Evolutionary conservation across 2,113 vertebrate genomes (phyloP).

Genomic region (Lasiurus cinereus): DNA sequence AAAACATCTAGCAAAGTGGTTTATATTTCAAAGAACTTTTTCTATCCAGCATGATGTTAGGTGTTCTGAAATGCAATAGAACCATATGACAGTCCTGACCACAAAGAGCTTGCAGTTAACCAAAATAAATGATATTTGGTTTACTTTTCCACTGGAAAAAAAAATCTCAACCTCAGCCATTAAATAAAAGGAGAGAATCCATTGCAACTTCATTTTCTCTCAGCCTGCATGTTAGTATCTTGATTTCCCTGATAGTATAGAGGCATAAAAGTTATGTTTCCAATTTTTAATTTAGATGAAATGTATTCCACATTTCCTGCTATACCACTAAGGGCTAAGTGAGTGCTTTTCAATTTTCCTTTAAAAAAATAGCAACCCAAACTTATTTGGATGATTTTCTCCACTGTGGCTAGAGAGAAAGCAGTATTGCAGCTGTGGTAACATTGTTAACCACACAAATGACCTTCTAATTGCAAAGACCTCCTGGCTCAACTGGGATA

Average conservation of each 20-base stretch:
- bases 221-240: slow-evolving; percentile 78
- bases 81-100: neutral
- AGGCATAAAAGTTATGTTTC: slow-evolving; percentile 80
- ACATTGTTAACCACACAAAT: slow-evolving; percentile 77
- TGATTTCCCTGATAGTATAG: slow-evolving; percentile 78
- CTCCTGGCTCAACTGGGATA: slow-evolving; percentile 73
- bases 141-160: slow-evolving; percentile 36
- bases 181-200: slow-evolving; percentile 73
- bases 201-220: slow-evolving; percentile 78
- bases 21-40: neutral
- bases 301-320: slow-evolving; percentile 74
- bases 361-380: slow-evolving; percentile 69
- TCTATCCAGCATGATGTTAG: neutral
- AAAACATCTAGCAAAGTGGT: neutral
- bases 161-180: slow-evolving; percentile 11
- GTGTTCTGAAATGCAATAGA: neutral
- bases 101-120: slow-evolving; percentile 1
- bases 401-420: slow-evolving; percentile 61
- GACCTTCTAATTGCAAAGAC: slow-evolving; percentile 78
- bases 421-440: neutral
- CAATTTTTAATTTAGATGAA: slow-evolving; percentile 82
- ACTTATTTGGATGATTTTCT: slow-evolving; percentile 75
- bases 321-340: slow-evolving; percentile 74
- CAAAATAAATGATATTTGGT: slow-evolving; percentile 29
- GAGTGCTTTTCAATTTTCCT: slow-evolving; percentile 72